These are phyloP conservation scores for Phrynosoma platyrhinos DNA, from an alignment of 2,113 vertebrate species.

Conservation along the genomic window DNA sequence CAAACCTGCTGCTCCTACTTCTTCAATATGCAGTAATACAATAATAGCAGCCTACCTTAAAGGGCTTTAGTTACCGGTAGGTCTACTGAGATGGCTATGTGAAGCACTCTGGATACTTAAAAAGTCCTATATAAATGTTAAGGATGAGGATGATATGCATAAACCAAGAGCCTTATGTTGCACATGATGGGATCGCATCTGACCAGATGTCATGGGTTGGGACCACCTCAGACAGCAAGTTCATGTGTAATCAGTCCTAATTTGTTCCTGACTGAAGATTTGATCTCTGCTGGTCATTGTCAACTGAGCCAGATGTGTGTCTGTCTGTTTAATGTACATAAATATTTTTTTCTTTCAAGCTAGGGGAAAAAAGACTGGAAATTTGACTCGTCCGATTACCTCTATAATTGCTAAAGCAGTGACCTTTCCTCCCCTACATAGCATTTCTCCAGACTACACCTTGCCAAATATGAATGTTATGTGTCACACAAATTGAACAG, in stretches of 20 bases:
- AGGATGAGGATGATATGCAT: not conserved
- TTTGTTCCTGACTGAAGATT: not conserved
- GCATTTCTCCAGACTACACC: not conserved
- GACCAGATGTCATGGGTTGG: not conserved
- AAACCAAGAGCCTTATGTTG: not conserved
- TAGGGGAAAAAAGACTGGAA: not conserved
- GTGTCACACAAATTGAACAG: constrained; percentile 15
- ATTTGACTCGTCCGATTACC: not conserved
- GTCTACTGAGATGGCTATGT: not conserved
- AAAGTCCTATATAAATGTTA: not conserved
- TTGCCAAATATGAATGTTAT: constrained; percentile 10
- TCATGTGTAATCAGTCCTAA: not conserved
- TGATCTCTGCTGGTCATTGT: not conserved
- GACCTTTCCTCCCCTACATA: constrained; percentile 4
- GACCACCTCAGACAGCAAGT: not conserved
- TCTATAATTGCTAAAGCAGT: not conserved
- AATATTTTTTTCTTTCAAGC: not conserved
- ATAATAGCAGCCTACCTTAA: not conserved
- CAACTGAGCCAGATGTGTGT: not conserved
- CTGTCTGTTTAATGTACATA: not conserved
- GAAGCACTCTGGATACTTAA: not conserved
- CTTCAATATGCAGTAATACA: not conserved
- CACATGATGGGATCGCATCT: not conserved
- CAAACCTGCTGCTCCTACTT: not conserved
- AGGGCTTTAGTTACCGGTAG: too few species aligned